Evolutionary conservation across 2,113 vertebrate species (phyloP).

Genomic region (Perognathus longimembris): DNA sequence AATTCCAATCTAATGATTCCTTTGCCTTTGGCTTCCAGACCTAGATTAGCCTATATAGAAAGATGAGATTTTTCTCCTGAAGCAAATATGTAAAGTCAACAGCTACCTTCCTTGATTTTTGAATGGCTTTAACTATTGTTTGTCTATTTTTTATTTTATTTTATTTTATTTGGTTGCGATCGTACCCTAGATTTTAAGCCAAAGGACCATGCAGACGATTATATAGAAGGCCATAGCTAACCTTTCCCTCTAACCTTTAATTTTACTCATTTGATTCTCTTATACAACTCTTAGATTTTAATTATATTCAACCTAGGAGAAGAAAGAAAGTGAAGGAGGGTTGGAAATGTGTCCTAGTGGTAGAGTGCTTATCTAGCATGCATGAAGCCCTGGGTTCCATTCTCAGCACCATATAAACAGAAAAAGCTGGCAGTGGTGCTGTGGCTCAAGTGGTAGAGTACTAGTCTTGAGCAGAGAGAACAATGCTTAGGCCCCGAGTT

Average conservation of each 20-base stretch:
- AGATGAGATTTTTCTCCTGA: background rate
- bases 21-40: background rate
- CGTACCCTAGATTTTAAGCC: background rate
- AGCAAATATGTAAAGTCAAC: background rate
- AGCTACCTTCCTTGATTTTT: background rate
- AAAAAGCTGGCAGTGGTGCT: too few species aligned
- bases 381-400: too few species aligned
- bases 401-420: too few species aligned
- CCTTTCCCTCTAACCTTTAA: background rate
- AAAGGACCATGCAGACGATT: background rate
- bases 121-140: background rate
- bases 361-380: too few species aligned
- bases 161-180: too few species aligned
- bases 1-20: background rate
- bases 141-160: background rate
- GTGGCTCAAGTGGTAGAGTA: too few species aligned
- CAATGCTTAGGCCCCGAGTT: too few species aligned
- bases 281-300: background rate
- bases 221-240: background rate
- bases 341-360: too few species aligned
- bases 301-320: background rate
- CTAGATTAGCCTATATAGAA: background rate
- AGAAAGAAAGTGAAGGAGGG: too few species aligned
- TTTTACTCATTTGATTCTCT: background rate
- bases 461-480: too few species aligned